Conservation (phyloP, 2,113 vertebrate species). For the Manacus vitellinus region DNA sequence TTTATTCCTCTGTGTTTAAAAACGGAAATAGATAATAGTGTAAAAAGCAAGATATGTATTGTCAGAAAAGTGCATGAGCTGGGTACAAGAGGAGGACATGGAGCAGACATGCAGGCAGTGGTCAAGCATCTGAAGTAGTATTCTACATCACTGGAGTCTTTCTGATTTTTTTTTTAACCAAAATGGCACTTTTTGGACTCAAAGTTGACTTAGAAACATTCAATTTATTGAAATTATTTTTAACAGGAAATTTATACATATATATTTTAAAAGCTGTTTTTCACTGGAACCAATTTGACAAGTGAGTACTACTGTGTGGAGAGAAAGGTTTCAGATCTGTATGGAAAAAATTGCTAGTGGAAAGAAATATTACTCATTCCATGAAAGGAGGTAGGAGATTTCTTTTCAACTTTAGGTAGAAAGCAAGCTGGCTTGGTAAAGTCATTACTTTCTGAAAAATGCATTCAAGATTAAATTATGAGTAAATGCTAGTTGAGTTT, state of each 20-base stretch:
- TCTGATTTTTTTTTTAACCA: background rate
- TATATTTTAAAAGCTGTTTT: background rate
- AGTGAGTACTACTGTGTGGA: background rate
- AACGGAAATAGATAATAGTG: background rate
- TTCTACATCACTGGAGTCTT: background rate
- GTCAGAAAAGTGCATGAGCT: background rate
- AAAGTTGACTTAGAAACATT: background rate
- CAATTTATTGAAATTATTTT: background rate
- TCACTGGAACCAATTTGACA: background rate
- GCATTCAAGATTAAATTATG: background rate
- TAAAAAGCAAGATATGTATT: background rate
- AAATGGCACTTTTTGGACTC: background rate
- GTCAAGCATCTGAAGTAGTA: background rate
- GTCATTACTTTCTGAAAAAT: background rate
- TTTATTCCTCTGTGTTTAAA: fast-evolving
- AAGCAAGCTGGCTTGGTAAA: background rate
- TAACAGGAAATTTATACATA: background rate
- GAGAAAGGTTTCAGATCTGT: background rate
- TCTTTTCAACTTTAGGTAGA: background rate
- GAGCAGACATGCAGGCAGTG: background rate
- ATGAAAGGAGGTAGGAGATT: background rate
- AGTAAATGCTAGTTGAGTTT: background rate
- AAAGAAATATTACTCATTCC: background rate
- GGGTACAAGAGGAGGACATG: background rate
- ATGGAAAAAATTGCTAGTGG: background rate